Conservation (phyloP, 2,888 invertebrate genomes). For the Rambutsinella grinnellia region DNA sequence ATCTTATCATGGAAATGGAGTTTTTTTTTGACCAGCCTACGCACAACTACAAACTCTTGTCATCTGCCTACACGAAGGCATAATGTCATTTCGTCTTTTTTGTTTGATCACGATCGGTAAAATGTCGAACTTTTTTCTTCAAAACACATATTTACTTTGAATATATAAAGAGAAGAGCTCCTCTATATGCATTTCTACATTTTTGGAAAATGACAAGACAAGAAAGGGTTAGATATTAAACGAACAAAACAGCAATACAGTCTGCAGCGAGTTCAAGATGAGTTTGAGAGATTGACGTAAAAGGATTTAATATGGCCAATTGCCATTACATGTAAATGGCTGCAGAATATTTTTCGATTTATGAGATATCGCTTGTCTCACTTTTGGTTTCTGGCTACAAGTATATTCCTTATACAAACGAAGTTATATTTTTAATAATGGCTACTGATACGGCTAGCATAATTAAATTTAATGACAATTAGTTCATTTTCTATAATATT, state of each 20-base stretch:
- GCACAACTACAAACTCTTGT: conserved; percentile 33
- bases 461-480: no score
- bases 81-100: conserved; percentile 1
- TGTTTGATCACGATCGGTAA: conserved; percentile 37
- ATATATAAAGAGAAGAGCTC: background rate
- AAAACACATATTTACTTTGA: conserved; percentile 1
- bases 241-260: background rate
- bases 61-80: conserved; percentile 35
- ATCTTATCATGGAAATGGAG: no score
- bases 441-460: no score
- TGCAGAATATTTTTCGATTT: background rate
- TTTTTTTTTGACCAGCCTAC: no score
- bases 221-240: background rate
- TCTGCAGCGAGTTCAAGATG: no score
- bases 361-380: background rate
- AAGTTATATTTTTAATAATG: conserved; percentile 4
- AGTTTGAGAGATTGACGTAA: conserved; percentile 25
- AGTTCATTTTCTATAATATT: no score
- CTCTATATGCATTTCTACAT: background rate
- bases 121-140: conserved; percentile 21
- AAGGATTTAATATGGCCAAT: conserved; percentile 20
- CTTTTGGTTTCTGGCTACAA: background rate
- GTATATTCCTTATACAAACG: background rate
- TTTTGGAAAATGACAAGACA: background rate
- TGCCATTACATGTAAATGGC: conserved; percentile 10